Base-by-base conservation (phyloP, 2,888 invertebrate species). In the Ceramica pisi region DNA sequence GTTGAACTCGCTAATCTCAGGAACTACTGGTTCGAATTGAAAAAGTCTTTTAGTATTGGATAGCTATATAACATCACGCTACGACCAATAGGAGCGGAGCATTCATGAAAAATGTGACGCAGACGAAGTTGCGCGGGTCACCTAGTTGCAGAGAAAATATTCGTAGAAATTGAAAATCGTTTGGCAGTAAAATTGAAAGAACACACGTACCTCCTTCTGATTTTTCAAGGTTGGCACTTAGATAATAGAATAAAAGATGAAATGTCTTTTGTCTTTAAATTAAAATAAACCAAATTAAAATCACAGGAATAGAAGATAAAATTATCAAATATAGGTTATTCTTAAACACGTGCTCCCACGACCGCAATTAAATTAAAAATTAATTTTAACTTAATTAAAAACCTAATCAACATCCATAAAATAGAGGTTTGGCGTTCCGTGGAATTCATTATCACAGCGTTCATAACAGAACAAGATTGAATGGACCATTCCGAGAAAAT, bases 391-490 rank as follows among this genome's bases (percentile, higher is more conserved):
- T 35, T 23, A 66, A 21, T 72, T 56, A 51, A 41, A 78, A 71
- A 35, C 26, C 46, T 21, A 60, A 68, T 68, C 60, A 70, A 68
- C 46, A 67, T 35, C 38, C 10, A 68, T 69, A 48, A 64, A 50
- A 67, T 68, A 63, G 53, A 82, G 71, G 81, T 81, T 79, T 59
- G 60, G 44, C 31, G 53, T 9, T 86, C 76, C 81, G 31, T 26
- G 31, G 82, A 78, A 86, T 75, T 66, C 65, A 67, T 78, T 77
- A 82, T 76, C 73, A 69, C 44, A 35, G 61, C 56, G 56, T 73
- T 74, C 81, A 81, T 84, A 82, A 19, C 67, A 71, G 76, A 78
- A 83, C 71, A 82, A 84, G 71, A 84, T 80, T 84, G 76, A 80
- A 84, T 80, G 77, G 70, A 55, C 23, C 57, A 23, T 83, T 84